Base-by-base conservation (phyloP, 2,888 invertebrate genomes). In the Idaea straminata region DNA sequence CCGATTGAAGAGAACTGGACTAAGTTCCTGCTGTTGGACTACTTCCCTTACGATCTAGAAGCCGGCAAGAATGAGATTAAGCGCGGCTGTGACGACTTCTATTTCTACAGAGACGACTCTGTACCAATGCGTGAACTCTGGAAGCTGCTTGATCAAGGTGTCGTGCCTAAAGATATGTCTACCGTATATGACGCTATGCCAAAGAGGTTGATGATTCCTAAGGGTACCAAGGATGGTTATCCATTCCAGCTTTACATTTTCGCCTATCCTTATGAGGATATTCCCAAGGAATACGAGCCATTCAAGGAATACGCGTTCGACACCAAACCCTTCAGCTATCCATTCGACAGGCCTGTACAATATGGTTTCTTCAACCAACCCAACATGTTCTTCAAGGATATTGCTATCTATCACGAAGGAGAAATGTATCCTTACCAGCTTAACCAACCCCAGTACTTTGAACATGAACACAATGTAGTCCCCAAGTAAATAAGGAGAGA, bases 171-270 rank as follows among this genome's bases (percentile, higher is more conserved):
- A 73, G 93, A 94, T 72, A 92, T 93, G 83, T 89, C 89, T 65
- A 90, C 93, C 70, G 85, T 91, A 61, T 92, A 94, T 74, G 94
- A 93, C 70, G 94, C 94, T 63, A 93, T 95, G 88, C 96, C 96
- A 4, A 93, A 94, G 68, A 95, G 96, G 72, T 88, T 96, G 63
- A 87, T 96, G 79, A 84, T 97, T 67, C 97, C 97, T 57, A 96
- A 93, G 81, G 97, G 97, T 80, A 95, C 93, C 73, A 87, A 86
- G 58, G 94, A 94, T 70, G 97, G 97, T 64, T 93, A 94, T 86
- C 94, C 94, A 63, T 94, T 94, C 91, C 94, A 95, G 74, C 77
- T 96, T 68, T 95, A 94, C 85, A 94, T 95, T 64, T 92, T 95
- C 62, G 93, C 95, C 34, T 94, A 93, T 74, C 94, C 95, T 61